Base-by-base conservation (phyloP, 2,888 invertebrate species). In the Eudemis profundana region DNA sequence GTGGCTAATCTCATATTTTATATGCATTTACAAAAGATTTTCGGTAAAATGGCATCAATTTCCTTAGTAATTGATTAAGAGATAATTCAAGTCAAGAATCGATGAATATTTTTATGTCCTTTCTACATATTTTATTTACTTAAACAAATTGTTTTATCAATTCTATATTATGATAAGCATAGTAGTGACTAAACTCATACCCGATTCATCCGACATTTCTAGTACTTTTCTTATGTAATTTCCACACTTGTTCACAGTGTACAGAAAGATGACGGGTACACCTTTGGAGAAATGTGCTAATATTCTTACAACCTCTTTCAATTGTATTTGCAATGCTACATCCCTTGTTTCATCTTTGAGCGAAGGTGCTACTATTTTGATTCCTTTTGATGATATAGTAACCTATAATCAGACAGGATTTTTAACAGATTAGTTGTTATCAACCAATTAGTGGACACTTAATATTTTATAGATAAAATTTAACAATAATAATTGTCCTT, bases 211-310 rank as follows among this genome's bases (percentile, higher is more conserved):
- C 53, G 89, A 89, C 95, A 98, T 96, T 57, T 95, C 94, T 40
- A 98, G 89, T 27, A 92, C 85, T 73, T 94, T 94, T 60, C 97
- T 92, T 61, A 98, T 94, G 73, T 93, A 94, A 23, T 88, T 89
- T 14, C 95, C 97, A 79, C 95, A 95, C 49, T 89, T 93, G 60
- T 94, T 94, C 72, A 94, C 93, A 14, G 96, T 94, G 77, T 96
- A 96, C 73, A 97, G 93, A 85, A 97, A 97, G 71, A 98, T 88
- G 1, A 97, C 95, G 4, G 96, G 96, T 82, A 96, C 89, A 0
- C 93, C 87, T 84, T 95, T 95, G 3, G 95, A 95, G 88, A 97
- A 96, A 89, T 96, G 96, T 50, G 95, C 95, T 73, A 96, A 89
- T 69, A 97, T 94, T 89, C 95, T 95, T 1, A 96, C 94, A 56